Evolutionary conservation across 2,113 vertebrate genomes (phyloP), one percentile per base, ranked within the genome.

Genomic region (Neolamprologus fasciatus): DNA sequence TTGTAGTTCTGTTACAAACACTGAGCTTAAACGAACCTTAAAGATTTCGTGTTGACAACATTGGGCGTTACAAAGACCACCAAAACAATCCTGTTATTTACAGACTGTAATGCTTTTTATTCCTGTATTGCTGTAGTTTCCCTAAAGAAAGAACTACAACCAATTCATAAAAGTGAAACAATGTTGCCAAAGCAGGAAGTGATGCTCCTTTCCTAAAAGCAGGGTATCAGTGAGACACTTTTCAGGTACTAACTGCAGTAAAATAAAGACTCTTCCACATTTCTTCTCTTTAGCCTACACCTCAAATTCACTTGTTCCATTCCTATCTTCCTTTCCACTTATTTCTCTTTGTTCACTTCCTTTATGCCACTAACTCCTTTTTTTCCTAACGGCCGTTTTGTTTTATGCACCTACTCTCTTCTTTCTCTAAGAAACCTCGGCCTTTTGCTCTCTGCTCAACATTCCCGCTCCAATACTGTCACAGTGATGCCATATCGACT

Each of bases 261-360:
- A 73, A 5, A 45, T 3, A 4, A 71, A 16, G 66, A 14, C 37
- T 68, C 19, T 3, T 14, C 63, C 37, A 42, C n/a, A 23, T 42
- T 73, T 45, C 66, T 45, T 73, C 37, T 45, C 12, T 45, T 45
- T 45, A 47, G 5, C 23, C 4, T 47, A 2, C 9, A 26, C 10
- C 23, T 76, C 23, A 76, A 1, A 28, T 45, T 73, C 14, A 47
- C 40, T 47, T 47, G 6, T 45, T 73, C 68, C 6, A 45, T 73
- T 28, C 68, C 3, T 0, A 0, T 47, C 68, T 76, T 19, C 40
- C 6, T 76, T 73, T 17, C 9, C 23, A 76, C 42, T 12, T 76
- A 11, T 28, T 50, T 50, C 6, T 76, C 71, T 76, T 76, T 47
- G 9, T 17, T 26, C 5, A 47, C 68, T 45, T 47, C 40, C 14